Percentiles rank a stretch among this genome's conserved stretches.
Conservation (phyloP, 2,888 invertebrate genomes). For the Ochropacha duplaris region DNA sequence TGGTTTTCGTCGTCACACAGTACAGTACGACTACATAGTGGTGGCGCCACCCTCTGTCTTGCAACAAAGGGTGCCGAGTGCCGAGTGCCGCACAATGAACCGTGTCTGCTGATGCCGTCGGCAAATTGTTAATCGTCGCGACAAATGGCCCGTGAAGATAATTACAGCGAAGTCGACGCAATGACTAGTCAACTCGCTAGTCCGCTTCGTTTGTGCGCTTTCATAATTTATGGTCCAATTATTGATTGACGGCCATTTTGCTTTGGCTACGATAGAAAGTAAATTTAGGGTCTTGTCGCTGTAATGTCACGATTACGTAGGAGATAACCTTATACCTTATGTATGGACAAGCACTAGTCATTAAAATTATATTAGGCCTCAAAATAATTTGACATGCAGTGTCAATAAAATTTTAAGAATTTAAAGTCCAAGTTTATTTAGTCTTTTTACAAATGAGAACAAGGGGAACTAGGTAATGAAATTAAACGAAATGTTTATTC, state of each 20-base stretch:
- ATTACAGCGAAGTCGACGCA: slow-evolving; percentile 46
- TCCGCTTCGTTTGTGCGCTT: background rate
- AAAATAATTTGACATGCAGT: too few relatives aligned
- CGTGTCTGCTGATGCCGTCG: slow-evolving; percentile 23
- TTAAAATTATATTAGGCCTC: too few relatives aligned
- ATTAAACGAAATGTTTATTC: too few relatives aligned
- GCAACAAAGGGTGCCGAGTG: slow-evolving; percentile 47
- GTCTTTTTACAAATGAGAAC: too few relatives aligned
- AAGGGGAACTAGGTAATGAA: too few relatives aligned
- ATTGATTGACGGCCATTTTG: background rate
- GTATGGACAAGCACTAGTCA: too few relatives aligned
- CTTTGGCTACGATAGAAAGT: background rate
- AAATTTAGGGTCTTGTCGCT: too few relatives aligned
- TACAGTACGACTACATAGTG: too few relatives aligned
- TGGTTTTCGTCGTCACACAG: background rate
- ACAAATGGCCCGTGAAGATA: slow-evolving; percentile 69
- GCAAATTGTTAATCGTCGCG: slow-evolving; percentile 60
- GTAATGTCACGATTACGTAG: too few relatives aligned
- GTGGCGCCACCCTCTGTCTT: background rate
- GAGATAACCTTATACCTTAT: too few relatives aligned
- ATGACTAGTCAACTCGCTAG: slow-evolving; percentile 11
- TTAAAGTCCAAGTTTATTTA: too few relatives aligned
- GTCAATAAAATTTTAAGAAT: too few relatives aligned
- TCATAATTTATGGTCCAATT: background rate
- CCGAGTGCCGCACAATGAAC: slow-evolving; percentile 40